Percentiles rank a stretch among this genome's conserved stretches.
These are phyloP conservation scores for Bagarius yarrelli DNA, from an alignment of 2,113 vertebrate species.

Conservation along the genomic window DNA sequence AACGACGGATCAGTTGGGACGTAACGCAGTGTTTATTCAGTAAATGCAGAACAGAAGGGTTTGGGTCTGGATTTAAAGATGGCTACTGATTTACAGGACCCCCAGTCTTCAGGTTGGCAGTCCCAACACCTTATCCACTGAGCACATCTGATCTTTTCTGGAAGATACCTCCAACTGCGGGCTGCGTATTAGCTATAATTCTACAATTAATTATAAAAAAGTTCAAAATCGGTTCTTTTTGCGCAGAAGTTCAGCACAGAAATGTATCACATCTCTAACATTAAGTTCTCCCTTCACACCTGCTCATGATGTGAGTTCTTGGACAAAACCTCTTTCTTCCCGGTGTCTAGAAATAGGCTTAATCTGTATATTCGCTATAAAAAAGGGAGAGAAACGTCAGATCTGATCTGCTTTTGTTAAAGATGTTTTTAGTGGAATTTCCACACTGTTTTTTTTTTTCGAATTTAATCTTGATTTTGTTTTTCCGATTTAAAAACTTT, in stretches of 20 bases:
- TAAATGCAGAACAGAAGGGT: too few relatives aligned
- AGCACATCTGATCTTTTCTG: too few relatives aligned
- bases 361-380: background rate
- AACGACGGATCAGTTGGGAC: too few relatives aligned
- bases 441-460: conserved; percentile 66
- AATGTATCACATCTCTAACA: too few relatives aligned
- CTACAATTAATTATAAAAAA: too few relatives aligned
- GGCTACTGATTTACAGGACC: too few relatives aligned
- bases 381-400: background rate
- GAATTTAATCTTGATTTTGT: conserved; percentile 60
- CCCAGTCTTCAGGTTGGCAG: too few relatives aligned
- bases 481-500: conserved; percentile 63
- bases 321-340: background rate
- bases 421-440: conserved; percentile 43
- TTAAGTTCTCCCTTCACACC: background rate
- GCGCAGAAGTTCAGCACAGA: background rate
- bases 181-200: too few relatives aligned
- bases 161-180: too few relatives aligned
- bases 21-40: too few relatives aligned
- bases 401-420: background rate
- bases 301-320: background rate
- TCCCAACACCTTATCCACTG: too few relatives aligned
- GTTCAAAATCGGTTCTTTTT: background rate
- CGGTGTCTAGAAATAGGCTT: conserved; percentile 17
- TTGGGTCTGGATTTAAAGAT: too few relatives aligned